Evolutionary conservation across 2,113 vertebrate genomes (phyloP).

Genomic region (Gobiocypris rarus): DNA sequence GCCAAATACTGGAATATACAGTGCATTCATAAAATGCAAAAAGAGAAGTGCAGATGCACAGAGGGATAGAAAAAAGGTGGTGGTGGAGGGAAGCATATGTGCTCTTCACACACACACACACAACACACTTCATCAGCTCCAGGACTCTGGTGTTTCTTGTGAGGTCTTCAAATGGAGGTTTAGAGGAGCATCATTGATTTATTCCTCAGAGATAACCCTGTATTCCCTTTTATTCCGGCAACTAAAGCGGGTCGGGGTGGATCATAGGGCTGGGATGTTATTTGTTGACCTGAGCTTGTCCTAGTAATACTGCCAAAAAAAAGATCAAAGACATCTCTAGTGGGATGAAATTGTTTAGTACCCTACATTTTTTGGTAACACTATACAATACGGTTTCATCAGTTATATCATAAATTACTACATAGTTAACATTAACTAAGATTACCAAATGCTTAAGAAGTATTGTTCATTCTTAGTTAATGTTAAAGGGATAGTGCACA

Average conservation of each 20-base stretch:
- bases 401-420: too few species aligned
- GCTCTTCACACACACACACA: neutral
- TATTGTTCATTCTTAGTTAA: too few species aligned
- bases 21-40: neutral
- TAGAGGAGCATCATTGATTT: neutral
- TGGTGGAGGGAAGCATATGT: neutral
- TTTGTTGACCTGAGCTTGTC: neutral
- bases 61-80: neutral
- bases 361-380: too few species aligned
- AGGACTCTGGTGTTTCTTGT: too few species aligned
- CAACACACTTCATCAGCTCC: too few species aligned
- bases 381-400: too few species aligned
- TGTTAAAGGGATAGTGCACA: too few species aligned
- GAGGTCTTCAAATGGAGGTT: too few species aligned
- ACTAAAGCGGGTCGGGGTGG: neutral
- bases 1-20: slow-evolving; percentile 23
- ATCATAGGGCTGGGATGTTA: neutral
- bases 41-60: neutral
- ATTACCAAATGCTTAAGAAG: too few species aligned
- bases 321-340: neutral
- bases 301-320: neutral
- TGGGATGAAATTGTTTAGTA: neutral
- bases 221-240: neutral
- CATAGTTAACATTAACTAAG: too few species aligned
- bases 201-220: slow-evolving; percentile 20